Base-by-base conservation (phyloP, 2,797 vertebrate genomes). In the Lagocephalus sceleratus region DNA sequence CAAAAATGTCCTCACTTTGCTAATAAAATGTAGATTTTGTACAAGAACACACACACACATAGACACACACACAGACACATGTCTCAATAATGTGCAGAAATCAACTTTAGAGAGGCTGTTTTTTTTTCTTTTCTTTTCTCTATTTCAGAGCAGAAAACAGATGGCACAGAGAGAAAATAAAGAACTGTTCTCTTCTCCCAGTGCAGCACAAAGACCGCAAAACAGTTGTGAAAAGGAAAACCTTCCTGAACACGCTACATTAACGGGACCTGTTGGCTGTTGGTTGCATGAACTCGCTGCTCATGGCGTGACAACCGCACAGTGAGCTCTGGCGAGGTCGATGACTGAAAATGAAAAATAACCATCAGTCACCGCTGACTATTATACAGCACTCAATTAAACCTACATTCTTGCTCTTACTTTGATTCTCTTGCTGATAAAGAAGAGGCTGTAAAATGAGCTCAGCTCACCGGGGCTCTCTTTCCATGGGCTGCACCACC, bases 211-310 rank as follows among this genome's bases (percentile, higher is more conserved):
- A 17, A 20, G 11, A 16, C 0, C 8, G 9, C 26, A 10, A 7
- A 29, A 29, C 11, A 40, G 5, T 17, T 40, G 1, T 40, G 39
- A 40, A 17, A 6, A n/a, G 7, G 8, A 40, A 40, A 40, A 40
- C 5, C 11, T 3, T 35, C 39, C 39, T 6, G 15, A 40, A 12
- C 42, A 20, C 46, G 71, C 61, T 43, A 65, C 70, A 79, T 85
- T 73, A 76, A 64, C 50, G 59, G 26, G 45, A 66, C 49, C 65
- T 57, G 72, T 54, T 67, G 66, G 52, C 75, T 70, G 66, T 81
- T 79, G 73, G 81, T 66, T 51, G 26, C 67, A 50, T 81, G 60
- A 81, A 79, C 73, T 62, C 54, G 12, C 57, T 32, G 59, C 51
- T 71, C 72, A 65, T 20, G 61, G 35, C 58, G 39, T 40, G 39